Evolutionary conservation across 1,140 invertebrate species (phyloP), one percentile per base, ranked within the genome.

Genomic region (Mamestra configurata): DNA sequence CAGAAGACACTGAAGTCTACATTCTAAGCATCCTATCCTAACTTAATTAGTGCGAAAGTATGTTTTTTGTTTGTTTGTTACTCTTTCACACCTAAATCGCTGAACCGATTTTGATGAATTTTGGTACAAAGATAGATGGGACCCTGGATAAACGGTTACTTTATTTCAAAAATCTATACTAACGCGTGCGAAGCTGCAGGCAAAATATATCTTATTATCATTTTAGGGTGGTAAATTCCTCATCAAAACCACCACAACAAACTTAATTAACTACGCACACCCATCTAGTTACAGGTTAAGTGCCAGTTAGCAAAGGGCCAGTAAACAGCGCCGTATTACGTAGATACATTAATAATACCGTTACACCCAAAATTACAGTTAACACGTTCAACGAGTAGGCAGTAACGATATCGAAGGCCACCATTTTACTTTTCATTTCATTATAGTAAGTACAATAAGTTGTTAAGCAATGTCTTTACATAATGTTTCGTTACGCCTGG

Each of bases 371-470:
- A 46, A 66, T 10, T 31, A 18, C 15, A 8, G n/a, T 13, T 27
- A 31, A 68, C 64, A 68, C 64, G 40, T 68, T 68, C 18, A 24
- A 24, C n/a, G n/a, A 20, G 57, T 24, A 43, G 43, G 11, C 20
- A 43, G 64, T 37, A 49, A 68, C 40, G 18, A 18, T 68, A 68
- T 68, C 22, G 40, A 68, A 68, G 64, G 64, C 40, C 37, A 68
- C 20, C 20, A 49, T 24, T 68, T 68, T 68, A 49, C 64, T 68
- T 68, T 68, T 68, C 64, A 68, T 68, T 68, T 46, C 64, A 68
- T 49, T 68, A 24, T 61, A 5, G 57, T 61, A 40, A 64, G 59
- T 64, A 64, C 31, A 61, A 61, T 37, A 61, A 35, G 8, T 8
- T 66, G 10, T 66, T 40, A 11, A 7, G 64, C 64, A 68, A 68